phyloP scores from a whole-genome alignment of 2,113 vertebrate genomes.

The Picathartes gymnocephalus region DNA sequence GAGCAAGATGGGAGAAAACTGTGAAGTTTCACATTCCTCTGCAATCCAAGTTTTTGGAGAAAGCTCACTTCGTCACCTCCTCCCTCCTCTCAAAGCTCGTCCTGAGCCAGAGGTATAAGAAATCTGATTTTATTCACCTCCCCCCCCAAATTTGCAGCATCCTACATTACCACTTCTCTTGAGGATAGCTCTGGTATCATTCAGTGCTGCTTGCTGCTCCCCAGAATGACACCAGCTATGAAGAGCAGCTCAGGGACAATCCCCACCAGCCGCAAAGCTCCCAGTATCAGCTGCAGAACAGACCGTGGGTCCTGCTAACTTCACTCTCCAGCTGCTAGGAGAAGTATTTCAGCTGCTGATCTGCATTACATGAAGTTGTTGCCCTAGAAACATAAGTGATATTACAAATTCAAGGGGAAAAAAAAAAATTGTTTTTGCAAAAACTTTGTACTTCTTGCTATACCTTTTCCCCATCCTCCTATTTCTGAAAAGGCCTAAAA shows the following conservation, averaged over 20 bases:
- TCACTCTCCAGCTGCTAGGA: conserved; percentile 32
- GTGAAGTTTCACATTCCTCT: conserved; percentile 50
- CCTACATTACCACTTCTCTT: background rate
- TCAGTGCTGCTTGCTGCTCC: background rate
- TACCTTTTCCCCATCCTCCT: background rate
- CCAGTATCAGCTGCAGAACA: conserved; percentile 2
- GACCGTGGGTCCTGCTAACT: conserved; percentile 20
- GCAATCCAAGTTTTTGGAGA: conserved; percentile 29
- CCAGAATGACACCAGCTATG: background rate
- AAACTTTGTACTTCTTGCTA: background rate
- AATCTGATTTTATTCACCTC: background rate
- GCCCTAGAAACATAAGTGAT: conserved; percentile 33
- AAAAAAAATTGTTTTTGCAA: background rate
- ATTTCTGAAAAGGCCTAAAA: background rate
- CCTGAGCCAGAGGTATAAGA: background rate
- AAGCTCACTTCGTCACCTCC: conserved; percentile 3
- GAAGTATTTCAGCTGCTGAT: conserved; percentile 35
- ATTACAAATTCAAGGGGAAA: conserved; percentile 4
- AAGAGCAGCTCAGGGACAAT: background rate
- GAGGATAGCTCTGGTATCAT: background rate
- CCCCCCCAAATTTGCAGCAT: background rate
- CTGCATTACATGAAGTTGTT: conserved; percentile 44
- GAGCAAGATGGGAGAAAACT: conserved; percentile 50
- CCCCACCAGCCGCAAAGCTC: background rate
- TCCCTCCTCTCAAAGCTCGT: background rate